Evolutionary conservation across 1,140 invertebrate genomes (phyloP), one percentile per base, ranked within the genome.

Genomic region (Fopius arisanus): DNA sequence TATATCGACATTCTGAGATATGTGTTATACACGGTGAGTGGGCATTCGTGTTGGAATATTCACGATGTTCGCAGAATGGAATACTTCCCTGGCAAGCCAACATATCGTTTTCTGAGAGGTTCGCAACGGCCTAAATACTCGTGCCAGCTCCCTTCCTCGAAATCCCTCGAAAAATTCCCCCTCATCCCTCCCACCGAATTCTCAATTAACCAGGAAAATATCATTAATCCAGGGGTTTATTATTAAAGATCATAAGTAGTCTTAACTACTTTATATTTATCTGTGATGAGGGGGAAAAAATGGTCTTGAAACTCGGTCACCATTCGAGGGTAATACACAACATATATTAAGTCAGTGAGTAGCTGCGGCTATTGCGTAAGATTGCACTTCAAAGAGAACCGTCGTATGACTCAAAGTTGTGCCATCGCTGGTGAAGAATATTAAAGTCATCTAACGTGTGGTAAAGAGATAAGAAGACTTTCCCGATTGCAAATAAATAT

Each of bases 31-130:
- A 6, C 26, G 1, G 16, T 33, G 28, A 16, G 29, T 65, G 12
- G n/a, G 10, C 9, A 21, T 76, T 48, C 73, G 66, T 67, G 74
- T 68, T 37, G 31, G 31, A 66, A 66, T 16, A 69, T 23, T 41
- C 59, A 29, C 33, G 54, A 29, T 69, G 70, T 84, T 83, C 81
- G 82, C 51, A 83, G 81, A 83, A 83, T 79, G 69, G 73, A 80
- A 82, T 81, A 79, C 43, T 48, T 75, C 78, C 77, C 83, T 84
- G 81, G 82, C 81, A 84, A 72, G 31, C 71, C 40, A 23, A 66
- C 66, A 23, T 16, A 66, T 29, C 72, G 70, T 76, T 67, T 84
- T 83, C 81, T 78, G 70, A 78, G 82, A 84, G 81, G 66, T 80
- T 77, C 79, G 66, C 54, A 48, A 23, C 75, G 79, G 63, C 82